Conservation (phyloP, 2,888 invertebrate genomes). For the Chalcis sispes region DNA sequence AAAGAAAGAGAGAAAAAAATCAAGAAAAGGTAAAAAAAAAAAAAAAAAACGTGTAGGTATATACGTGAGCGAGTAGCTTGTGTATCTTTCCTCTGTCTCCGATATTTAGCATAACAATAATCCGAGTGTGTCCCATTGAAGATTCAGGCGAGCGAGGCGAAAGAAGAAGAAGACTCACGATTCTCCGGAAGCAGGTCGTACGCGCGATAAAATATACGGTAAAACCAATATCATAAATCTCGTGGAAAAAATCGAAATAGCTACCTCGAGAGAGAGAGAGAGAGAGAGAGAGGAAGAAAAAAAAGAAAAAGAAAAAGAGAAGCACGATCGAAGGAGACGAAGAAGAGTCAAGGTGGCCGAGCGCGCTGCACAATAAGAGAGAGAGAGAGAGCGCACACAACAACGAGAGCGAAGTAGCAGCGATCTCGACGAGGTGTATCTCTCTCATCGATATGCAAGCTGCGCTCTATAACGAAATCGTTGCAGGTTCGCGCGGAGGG, state of each 20-base stretch:
- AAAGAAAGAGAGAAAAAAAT: too few species aligned
- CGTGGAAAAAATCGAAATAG: constrained; percentile 36
- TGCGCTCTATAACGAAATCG: constrained; percentile 48
- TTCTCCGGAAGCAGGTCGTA: constrained; percentile 26
- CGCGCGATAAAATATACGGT: constrained; percentile 32
- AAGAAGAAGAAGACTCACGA: not conserved
- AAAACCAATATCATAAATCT: constrained; percentile 51
- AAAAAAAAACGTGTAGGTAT: not conserved
- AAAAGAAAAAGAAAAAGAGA: constrained; percentile 10
- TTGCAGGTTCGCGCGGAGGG: constrained; percentile 48
- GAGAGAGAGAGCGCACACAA: too few species aligned
- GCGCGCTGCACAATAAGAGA: not conserved
- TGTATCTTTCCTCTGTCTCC: constrained; percentile 28
- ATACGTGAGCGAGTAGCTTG: too few species aligned
- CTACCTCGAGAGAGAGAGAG: constrained; percentile 18
- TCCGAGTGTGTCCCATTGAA: not conserved
- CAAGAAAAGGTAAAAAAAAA: too few species aligned
- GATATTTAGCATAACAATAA: constrained; percentile 43
- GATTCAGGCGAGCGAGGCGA: not conserved
- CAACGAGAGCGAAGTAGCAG: constrained; percentile 5
- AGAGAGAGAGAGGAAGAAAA: constrained; percentile 5
- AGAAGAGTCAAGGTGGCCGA: not conserved
- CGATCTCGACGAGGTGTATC: not conserved
- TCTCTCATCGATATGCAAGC: constrained; percentile 42
- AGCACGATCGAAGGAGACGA: not conserved